Conservation (phyloP, 2,113 vertebrate species). For the Synchiropus splendidus region DNA sequence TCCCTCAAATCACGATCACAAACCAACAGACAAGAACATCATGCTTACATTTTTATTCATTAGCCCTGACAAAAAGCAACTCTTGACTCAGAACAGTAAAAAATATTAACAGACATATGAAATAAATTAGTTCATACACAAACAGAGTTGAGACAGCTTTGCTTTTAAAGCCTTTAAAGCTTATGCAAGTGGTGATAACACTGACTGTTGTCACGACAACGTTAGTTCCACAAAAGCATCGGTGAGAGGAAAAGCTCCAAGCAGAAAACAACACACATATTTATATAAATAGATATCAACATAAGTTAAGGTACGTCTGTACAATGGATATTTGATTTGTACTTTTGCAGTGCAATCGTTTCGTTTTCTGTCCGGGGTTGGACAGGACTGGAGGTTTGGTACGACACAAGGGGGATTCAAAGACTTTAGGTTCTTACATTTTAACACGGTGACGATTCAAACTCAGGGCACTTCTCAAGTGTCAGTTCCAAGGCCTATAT, state of each 20-base stretch:
- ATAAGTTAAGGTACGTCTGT: constrained; percentile 1
- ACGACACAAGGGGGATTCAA: no score
- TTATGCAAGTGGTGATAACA: background rate
- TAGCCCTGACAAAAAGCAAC: constrained; percentile 31
- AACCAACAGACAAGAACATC: background rate
- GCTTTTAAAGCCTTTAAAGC: constrained; percentile 35
- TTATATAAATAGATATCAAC: constrained; percentile 39
- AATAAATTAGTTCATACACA: constrained; percentile 37
- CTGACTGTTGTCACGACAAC: constrained; percentile 2
- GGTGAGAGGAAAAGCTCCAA: constrained; percentile 30
- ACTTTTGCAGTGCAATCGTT: no score
- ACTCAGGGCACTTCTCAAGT: background rate
- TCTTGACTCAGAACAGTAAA: constrained; percentile 23
- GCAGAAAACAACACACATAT: constrained; percentile 38
- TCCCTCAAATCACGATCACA: no score
- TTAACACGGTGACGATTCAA: no score
- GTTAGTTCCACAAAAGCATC: no score
- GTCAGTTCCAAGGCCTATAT: constrained; percentile 70
- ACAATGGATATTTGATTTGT: constrained; percentile 2
- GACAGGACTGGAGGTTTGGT: no score
- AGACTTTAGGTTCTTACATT: no score
- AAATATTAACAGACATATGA: constrained; percentile 33
- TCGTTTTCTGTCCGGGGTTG: no score
- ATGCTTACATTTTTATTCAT: constrained; percentile 44
- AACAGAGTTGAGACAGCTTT: constrained; percentile 25